Evolutionary conservation across 2,113 vertebrate species (phyloP), one percentile per base, ranked within the genome.

Genomic region (Corythaeola cristata): DNA sequence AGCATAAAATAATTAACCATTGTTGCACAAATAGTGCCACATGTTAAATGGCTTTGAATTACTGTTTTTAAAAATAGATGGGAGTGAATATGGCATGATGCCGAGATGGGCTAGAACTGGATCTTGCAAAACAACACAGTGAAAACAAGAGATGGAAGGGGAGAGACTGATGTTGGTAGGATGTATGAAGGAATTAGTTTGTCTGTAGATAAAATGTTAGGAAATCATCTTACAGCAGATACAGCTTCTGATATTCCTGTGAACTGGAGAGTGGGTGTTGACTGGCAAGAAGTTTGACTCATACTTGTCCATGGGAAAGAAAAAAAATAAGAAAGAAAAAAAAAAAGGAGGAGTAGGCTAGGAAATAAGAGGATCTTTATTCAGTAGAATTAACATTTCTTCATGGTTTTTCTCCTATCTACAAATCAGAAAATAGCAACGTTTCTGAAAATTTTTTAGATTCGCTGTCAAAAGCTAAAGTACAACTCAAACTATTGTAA

Each of bases 281-380:
- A 96, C 86, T 95, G 86, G 92, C 88, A 96, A 93, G 86, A 92
- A 92, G 66, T 86, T 97, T 92, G 95, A 97, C 86, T 97, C 95
- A 94, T 97, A 56, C 58, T 95, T 81, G 52, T 92, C 93, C 85
- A 92, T 74, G 60, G 75, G 41, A 85, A 49, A 68, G 68, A 52
- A 26, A 37, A 30, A 49, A 67, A 50, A n/a, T n/a, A n/a, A 22
- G 28, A 58, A 58, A 44, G 41, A 44, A 44, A 44, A 44, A 44
- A 44, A 44, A 15, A 44, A 28, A 28, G 16, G 44, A 69, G 26
- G 75, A 90, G 78, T 90, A 88, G 76, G 76, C 72, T 92, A 89
- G 58, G 76, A 82, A 92, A 87, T 84, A 55, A 87, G n/a, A 24
- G 32, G 22, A 32, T 68, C 44, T 90, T 95, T 37, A 71, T 89